Evolutionary conservation across 2,888 invertebrate genomes (phyloP), one percentile per base, ranked within the genome.

Genomic region (Dinocampus coccinellae): DNA sequence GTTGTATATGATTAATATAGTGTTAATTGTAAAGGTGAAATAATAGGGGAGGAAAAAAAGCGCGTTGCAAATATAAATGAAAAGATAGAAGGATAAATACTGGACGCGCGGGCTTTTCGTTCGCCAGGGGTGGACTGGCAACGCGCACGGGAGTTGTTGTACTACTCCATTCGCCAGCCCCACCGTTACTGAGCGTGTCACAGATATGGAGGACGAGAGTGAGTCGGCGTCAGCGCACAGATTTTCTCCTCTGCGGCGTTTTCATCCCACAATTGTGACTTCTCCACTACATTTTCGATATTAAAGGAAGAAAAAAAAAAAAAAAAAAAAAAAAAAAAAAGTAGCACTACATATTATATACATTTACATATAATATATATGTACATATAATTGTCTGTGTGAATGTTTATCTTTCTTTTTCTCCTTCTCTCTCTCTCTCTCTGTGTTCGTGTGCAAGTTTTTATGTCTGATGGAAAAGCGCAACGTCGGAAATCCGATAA

Each of bases 201-300:
- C 10, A 57, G 53, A 42, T 26, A 52, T 36, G 53, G 24, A 61
- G 58, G 33, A 47, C 42, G 42, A 67, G 42, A 47, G 58, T 34
- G 62, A 42, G 55, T 62, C 47, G 57, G 72, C 72, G 72, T 72
- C 72, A 72, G 72, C 72, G 72, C 72, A 72, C 33, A 72, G 67
- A 72, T 72, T 72, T 63, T 58, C 57, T 68, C 52, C 52, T 55
- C 67, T 63, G 61, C 66, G 20, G 57, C 66, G 57, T 66, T 66
- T 66, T 57, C 24, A 24, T 57, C 57, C 57, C 29, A 16, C 63
- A 29, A 63, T 47, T 20, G 63, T 29, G 33, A 63, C 52, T 63
- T 52, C 29, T 29, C n/a, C 52, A 47, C 47, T 16, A 47, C 47
- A 42, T 63, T 20, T 33, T 33, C 33, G 16, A 63, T 63, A 47